Evolutionary conservation across 2,888 invertebrate species (phyloP).

Genomic region (Elaeidobius kamerunicus): DNA sequence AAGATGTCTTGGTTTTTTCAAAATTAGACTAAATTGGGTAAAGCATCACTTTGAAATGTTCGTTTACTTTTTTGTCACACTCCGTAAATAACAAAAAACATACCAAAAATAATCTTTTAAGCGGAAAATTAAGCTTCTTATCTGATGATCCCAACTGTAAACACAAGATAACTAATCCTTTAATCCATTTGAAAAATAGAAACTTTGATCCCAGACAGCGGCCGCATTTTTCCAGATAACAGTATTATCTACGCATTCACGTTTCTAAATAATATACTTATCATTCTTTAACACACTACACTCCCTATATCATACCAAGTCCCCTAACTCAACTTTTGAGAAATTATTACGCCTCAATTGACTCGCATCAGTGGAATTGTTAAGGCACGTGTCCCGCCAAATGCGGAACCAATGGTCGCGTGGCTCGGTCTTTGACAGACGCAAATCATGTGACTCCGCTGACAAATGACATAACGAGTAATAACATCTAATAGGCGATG

Average conservation of each 20-base stretch:
- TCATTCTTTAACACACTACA: constrained; percentile 9
- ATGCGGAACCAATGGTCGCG: constrained; percentile 26
- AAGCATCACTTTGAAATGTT: too few relatives aligned
- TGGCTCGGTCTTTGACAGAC: constrained; percentile 19
- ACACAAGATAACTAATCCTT: too few relatives aligned
- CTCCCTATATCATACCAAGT: constrained; percentile 4
- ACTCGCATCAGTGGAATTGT: constrained; percentile 26
- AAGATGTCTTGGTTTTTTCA: too few relatives aligned
- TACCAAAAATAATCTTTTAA: too few relatives aligned
- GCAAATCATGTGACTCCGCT: constrained; percentile 23
- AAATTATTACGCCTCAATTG: constrained; percentile 26
- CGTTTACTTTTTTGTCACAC: too few relatives aligned
- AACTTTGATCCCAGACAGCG: too few relatives aligned
- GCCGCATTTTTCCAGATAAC: constrained; percentile 15
- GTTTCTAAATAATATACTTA: constrained; percentile 21
- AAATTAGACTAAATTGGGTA: too few relatives aligned
- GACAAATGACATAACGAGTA: constrained; percentile 27
- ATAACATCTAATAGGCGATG: constrained; percentile 13
- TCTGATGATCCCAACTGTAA: too few relatives aligned
- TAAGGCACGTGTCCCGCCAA: constrained; percentile 24
- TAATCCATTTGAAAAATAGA: too few relatives aligned
- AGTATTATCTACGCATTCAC: constrained; percentile 8
- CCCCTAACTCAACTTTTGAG: constrained; percentile 10
- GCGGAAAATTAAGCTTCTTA: too few relatives aligned
- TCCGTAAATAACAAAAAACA: too few relatives aligned